Evolutionary conservation across 2,888 invertebrate species (phyloP), one percentile per base, ranked within the genome.

Genomic region (Embidobia sp.): DNA sequence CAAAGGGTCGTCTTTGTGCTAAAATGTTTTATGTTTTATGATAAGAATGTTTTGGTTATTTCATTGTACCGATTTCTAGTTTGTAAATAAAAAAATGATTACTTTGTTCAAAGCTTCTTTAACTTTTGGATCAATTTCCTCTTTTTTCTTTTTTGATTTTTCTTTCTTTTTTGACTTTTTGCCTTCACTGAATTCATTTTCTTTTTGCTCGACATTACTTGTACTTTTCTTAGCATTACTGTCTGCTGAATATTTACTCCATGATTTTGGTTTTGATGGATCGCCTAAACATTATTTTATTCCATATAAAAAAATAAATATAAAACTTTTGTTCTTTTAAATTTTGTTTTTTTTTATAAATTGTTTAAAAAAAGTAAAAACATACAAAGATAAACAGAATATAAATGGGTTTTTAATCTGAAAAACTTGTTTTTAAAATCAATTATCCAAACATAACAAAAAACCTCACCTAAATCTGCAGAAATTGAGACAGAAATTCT

Each of bases 161-260:
- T 93, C 27, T 19, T 53, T 44, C 22, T 51, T 88, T 93, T 93
- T 31, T 81, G 82, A 67, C 89, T 87, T 63, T 67, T 55, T 84
- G 81, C 70, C 85, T 83, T 51, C 78, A 77, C n/a, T n/a, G n/a
- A n/a, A n/a, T n/a, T n/a, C n/a, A 31, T 15, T 33, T 84, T 85
- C 91, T 87, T 93, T 74, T 84, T 75, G 49, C 48, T 61, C 61
- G 83, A n/a, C 83, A 72, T 81, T 79, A 64, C 83, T 80, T n/a
- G 10, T 8, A 5, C 8, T n/a, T 18, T 92, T 92, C 83, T 92
- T 93, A 3, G 93, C 92, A 67, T 93, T 92, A 87, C 94, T 96
- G 72, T 96, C 96, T 29, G 92, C 88, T 0, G 97, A 93, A 91
- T 98, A 95, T 91, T 97, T 97, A 88, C 97, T 98, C 97, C 98